Evolutionary conservation across 2,113 vertebrate species (phyloP), one percentile per base, ranked within the genome.

Genomic region (Xenopus borealis): DNA sequence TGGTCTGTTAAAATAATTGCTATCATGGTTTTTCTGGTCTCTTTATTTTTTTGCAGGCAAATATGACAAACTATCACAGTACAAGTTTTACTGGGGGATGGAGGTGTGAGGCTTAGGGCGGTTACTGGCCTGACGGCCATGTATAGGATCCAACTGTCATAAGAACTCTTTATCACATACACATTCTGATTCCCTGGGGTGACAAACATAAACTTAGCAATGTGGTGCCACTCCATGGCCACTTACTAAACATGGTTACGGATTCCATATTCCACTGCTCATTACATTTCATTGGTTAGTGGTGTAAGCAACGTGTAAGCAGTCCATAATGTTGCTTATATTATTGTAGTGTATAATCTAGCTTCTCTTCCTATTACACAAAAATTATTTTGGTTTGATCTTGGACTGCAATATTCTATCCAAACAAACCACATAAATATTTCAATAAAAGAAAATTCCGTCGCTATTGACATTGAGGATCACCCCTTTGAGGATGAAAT

Each of bases 61-160:
- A 74, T 40, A 75, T 62, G 73, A 80, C 78, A 72, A 62, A 75
- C 72, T 68, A 70, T 80, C 69, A 80, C 79, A 80, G 65, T 65
- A 78, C 75, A 78, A 62, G 61, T 76, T 65, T 78, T 78, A 62
- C 79, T 84, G 82, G 79, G 72, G 19, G 70, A 45, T 45, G 19
- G 52, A 72, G 75, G 67, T 62, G 73, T 76, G 73, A 76, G 73
- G 66, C 73, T 69, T 16, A 50, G 58, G 67, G 13, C n/a, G 67
- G 30, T 0, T 18, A 66, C 44, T 46, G 62, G 65, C 63, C 12
- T 46, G 20, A 17, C 1, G 23, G 20, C 45, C 27, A 30, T 17
- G 4, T 10, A 18, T 40, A 16, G 2, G 33, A 40, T 40, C 33
- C 5, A 40, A 40, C 33, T 7, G 33, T 27, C 23, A 40, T 27